Conservation (phyloP, 2,113 vertebrate species). For the Hippopotamus amphibius region DNA sequence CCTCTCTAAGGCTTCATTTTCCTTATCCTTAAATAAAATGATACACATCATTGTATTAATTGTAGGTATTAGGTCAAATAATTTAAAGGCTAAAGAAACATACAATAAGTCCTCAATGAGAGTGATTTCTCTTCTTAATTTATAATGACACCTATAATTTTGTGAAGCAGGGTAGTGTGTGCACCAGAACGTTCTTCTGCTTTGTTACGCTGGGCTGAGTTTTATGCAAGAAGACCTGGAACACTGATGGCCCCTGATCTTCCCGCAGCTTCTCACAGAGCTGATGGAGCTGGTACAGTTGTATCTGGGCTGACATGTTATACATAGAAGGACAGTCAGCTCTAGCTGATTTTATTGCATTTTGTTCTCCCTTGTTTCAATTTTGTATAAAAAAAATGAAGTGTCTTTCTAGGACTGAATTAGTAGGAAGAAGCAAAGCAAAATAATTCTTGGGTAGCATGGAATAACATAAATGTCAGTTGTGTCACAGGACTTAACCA, state of each 20-base stretch:
- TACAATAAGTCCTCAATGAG: not conserved
- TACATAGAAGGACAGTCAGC: not conserved
- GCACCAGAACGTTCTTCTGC: rapidly evolving
- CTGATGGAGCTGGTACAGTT: not conserved
- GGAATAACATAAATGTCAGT: not conserved
- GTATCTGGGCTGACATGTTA: too few relatives aligned
- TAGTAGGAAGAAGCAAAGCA: not conserved
- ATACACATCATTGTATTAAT: not conserved
- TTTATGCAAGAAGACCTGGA: not conserved
- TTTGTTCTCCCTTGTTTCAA: not conserved
- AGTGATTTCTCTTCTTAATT: not conserved
- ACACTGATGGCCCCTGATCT: not conserved
- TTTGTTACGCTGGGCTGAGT: not conserved
- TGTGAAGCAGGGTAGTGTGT: rapidly evolving
- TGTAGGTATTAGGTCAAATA: not conserved
- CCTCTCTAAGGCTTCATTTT: not conserved
- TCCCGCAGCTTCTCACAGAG: not conserved
- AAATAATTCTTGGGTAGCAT: not conserved
- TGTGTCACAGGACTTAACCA: not conserved
- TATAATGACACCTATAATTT: not conserved
- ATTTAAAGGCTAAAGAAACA: not conserved
- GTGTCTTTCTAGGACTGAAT: not conserved
- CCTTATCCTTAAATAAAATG: not conserved
- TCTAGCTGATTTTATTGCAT: not conserved
- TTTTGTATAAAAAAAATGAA: not conserved